phyloP scores from a whole-genome alignment of 1,140 invertebrate species.

The Goniozus legneri region DNA sequence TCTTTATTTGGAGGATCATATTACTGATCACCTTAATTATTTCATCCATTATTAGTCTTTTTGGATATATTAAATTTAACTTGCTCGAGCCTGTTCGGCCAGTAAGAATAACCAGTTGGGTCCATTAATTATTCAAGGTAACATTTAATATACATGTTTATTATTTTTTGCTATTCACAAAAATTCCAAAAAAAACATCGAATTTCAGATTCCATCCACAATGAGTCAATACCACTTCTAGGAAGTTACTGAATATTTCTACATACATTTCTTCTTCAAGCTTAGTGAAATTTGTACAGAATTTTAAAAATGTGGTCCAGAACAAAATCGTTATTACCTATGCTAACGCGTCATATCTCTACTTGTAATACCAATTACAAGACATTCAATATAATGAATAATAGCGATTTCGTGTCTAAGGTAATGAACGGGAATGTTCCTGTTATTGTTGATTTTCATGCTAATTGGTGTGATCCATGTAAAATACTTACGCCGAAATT shows the following conservation, averaged over 20 bases:
- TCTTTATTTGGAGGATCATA: slow-evolving; percentile 56
- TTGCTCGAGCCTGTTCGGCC: slow-evolving; percentile 52
- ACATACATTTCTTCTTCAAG: not conserved
- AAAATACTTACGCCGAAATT: slow-evolving; percentile 90
- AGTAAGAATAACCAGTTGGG: slow-evolving; percentile 46
- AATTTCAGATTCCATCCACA: not conserved
- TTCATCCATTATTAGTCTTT: slow-evolving; percentile 49
- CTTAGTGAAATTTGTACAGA: not conserved
- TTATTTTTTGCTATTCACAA: not conserved
- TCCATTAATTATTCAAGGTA: slow-evolving; percentile 28
- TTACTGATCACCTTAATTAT: slow-evolving; percentile 50
- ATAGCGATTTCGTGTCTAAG: slow-evolving; percentile 61
- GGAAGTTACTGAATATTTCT: not conserved
- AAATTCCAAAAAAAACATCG: not conserved
- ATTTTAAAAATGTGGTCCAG: slow-evolving; percentile 35
- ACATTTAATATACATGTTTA: not conserved
- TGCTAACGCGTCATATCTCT: slow-evolving; percentile 31
- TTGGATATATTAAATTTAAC: slow-evolving; percentile 54
- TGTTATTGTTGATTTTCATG: slow-evolving; percentile 84
- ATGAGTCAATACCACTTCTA: slow-evolving; percentile 1
- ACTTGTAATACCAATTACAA: slow-evolving; percentile 40
- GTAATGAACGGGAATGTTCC: slow-evolving; percentile 78
- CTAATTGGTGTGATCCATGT: slow-evolving; percentile 95
- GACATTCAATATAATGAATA: slow-evolving; percentile 57
- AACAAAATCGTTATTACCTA: slow-evolving; percentile 27